A percentile compares a stretch with the other conserved stretches of the same genome.
Conservation (phyloP, 2,888 invertebrate species). For the Lacanobia oleracea region DNA sequence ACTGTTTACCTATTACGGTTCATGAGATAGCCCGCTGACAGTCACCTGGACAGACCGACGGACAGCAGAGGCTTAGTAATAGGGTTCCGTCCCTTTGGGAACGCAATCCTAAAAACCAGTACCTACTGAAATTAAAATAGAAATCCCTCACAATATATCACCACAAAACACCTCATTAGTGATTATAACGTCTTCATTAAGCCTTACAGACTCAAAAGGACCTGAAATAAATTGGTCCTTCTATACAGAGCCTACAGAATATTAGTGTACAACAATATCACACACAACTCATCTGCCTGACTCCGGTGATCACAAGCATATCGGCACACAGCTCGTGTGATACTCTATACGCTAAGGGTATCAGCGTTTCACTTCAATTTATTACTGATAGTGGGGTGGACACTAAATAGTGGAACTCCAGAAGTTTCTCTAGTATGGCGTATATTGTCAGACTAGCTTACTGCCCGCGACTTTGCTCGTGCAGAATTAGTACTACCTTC, state of each 20-base stretch:
- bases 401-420: neutral
- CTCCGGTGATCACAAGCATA: constrained; percentile 18
- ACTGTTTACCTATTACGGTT: too few species aligned
- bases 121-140: too few species aligned
- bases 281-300: neutral
- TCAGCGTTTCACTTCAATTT: constrained; percentile 36
- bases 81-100: too few species aligned
- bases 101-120: too few species aligned
- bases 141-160: neutral
- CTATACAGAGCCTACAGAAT: neutral
- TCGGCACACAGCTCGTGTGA: constrained; percentile 16
- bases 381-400: constrained; percentile 2
- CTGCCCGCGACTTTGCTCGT: too few species aligned
- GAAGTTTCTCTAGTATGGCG: constrained; percentile 8
- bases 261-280: neutral
- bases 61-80: too few species aligned
- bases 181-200: constrained; percentile 24
- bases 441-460: too few species aligned
- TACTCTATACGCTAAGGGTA: constrained; percentile 13
- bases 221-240: constrained; percentile 29
- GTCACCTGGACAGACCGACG: too few species aligned
- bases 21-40: too few species aligned
- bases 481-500: too few species aligned
- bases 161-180: constrained; percentile 36
- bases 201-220: constrained; percentile 30